Base-by-base conservation (phyloP, 2,888 invertebrate species). In the Mayetiola destructor region DNA sequence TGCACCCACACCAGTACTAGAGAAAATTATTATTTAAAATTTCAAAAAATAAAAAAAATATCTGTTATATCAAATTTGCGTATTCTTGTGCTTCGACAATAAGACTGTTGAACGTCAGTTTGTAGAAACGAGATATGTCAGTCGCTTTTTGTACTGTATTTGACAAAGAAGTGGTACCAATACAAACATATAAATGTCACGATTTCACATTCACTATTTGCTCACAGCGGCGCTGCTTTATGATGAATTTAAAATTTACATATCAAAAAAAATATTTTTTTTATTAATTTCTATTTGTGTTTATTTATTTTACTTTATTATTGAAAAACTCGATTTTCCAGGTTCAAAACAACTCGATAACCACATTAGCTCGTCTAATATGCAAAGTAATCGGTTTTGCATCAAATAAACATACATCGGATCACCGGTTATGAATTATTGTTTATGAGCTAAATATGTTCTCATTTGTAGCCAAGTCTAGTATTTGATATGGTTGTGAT, bases 381-480 rank as follows among this genome's bases (percentile, higher is more conserved):
- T 32, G 32, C 32, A 32, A 32, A 32, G 32, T 32, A 32, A 32
- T 32, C 32, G 32, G 32, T 32, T 32, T 32, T 32, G 32, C 32
- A 32, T 32, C 32, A 32, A 32, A 32, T 32, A 32, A 32, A 32
- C 32, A 32, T 32, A 32, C 32, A 32, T 32, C 32, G 32, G 32
- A 32, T 32, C 32, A 32, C 32, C 32, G 32, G 32, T 32, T n/a
- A 42, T n/a, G 42, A n/a, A 42, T 42, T 42, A n/a, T 42, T n/a
- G n/a, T 42, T n/a, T n/a, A 42, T 42, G 42, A 3, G 16, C 23
- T 3, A 42, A 42, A n/a, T 42, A 42, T 42, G 42, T n/a, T 18
- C 39, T 42, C 42, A n/a, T n/a, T 42, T n/a, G 23, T 42, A n/a
- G n/a, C 23, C 23, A 42, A 42, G 32, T 32, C 42, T 42, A 42